Conservation (phyloP, 2,113 vertebrate species). For the Daboia siamensis region DNA sequence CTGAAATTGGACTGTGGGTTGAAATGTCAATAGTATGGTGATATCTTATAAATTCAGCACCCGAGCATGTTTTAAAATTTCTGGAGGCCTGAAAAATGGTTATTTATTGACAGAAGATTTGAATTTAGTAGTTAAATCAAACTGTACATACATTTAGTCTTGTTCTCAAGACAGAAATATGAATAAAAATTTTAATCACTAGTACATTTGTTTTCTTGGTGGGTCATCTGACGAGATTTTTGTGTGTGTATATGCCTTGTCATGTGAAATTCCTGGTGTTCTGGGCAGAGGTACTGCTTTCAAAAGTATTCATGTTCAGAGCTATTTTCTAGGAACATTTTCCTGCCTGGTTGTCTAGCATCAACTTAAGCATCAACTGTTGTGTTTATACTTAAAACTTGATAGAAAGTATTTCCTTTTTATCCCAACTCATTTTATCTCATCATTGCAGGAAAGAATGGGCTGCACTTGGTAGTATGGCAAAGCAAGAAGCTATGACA, state of each 20-base stretch:
- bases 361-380: not conserved
- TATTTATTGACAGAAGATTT: not conserved
- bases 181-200: not conserved
- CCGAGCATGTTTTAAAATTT: not conserved
- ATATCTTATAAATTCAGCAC: not conserved
- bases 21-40: not conserved
- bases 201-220: not conserved
- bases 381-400: not conserved
- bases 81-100: not conserved
- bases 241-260: not conserved
- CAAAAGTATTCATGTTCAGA: not conserved
- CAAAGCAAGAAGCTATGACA: conserved; percentile 92
- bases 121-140: not conserved
- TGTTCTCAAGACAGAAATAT: not conserved
- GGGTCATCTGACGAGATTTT: not conserved
- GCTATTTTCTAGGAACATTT: not conserved
- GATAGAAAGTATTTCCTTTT: not conserved
- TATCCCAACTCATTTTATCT: not conserved
- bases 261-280: not conserved
- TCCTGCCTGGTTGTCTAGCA: not conserved
- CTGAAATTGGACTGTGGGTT: not conserved
- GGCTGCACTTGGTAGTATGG: conserved; percentile 88
- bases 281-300: not conserved
- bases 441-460: conserved; percentile 86
- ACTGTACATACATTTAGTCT: not conserved